Base-by-base conservation (phyloP, 2,888 invertebrate genomes). In the Philaethria dido region DNA sequence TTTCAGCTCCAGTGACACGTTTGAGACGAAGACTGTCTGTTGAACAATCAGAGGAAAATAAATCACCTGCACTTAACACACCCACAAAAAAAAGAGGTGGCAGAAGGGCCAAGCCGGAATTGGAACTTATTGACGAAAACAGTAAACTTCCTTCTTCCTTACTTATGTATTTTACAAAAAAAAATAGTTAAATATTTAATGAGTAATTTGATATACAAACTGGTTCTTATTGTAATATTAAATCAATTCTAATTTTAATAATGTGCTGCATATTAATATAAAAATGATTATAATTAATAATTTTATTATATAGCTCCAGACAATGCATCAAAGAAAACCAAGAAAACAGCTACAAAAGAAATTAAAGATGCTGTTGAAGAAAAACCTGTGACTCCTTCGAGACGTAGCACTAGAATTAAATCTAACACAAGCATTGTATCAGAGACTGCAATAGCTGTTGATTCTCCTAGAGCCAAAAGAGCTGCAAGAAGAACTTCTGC, bases 91-190 rank as follows among this genome's bases (percentile, higher is more conserved):
- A 87, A 73, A 82, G 88, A 72, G 80, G 80, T 5, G 81, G 82
- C 9, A 80, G 84, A 72, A 77, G 85, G 44, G 82, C 86, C 29
- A 92, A 92, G 70, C 87, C 91, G 69, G 88, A 88, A 64, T 78
- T 92, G 45, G 89, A 89, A 72, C 78, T 90, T 16, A 92, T 92
- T 76, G 85, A 86, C 81, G 92, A 92, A 80, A 85, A 88, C 83
- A 81, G 92, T 92, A 84, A 75, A 13, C 16, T 18, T 63, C 20
- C 11, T 42, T 33, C n/a, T n/a, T n/a, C n/a, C n/a, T n/a, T n/a
- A n/a, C n/a, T n/a, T n/a, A n/a, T n/a, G 4, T 22, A 29, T 11
- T 42, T 60, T 33, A 33, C n/a, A n/a, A n/a, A n/a, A n/a, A n/a
- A n/a, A n/a, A n/a, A n/a, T n/a, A n/a, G n/a, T n/a, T n/a, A n/a